A percentile compares a stretch with the other conserved stretches of the same genome.
Conservation (phyloP, 2,113 vertebrate genomes). For the Phaethon lepturus region DNA sequence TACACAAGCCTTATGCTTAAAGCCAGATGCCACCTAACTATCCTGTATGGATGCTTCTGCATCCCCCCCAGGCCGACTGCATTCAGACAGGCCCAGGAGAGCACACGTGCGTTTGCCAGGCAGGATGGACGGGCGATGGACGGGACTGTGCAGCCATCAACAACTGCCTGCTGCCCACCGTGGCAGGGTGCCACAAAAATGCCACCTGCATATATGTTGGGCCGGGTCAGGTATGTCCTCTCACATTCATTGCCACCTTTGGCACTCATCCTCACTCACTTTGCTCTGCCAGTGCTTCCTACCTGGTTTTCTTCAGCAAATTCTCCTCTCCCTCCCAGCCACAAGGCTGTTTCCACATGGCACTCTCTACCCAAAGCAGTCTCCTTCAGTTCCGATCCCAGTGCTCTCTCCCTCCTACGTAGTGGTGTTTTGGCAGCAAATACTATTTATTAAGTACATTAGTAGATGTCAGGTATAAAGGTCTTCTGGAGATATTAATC, state of each 20-base stretch:
- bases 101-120: slow-evolving; percentile 83
- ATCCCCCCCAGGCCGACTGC: slow-evolving; percentile 84
- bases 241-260: rapidly evolving
- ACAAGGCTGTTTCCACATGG: neutral
- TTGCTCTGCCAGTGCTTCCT: neutral
- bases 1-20: neutral
- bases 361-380: neutral
- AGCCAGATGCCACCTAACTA: neutral
- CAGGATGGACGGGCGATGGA: slow-evolving; percentile 86
- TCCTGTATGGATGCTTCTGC: neutral
- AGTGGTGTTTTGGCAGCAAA: neutral
- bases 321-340: neutral
- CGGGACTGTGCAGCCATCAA: slow-evolving; percentile 88
- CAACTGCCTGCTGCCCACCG: slow-evolving; percentile 78
- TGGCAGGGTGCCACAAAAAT: slow-evolving; percentile 82
- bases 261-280: neutral
- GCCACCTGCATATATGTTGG: slow-evolving; percentile 88
- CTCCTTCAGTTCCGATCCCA: neutral
- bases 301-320: neutral
- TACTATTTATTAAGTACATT: neutral
- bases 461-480: neutral
- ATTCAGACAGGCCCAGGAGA: slow-evolving; percentile 71
- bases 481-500: neutral
- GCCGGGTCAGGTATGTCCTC: slow-evolving; percentile 85
- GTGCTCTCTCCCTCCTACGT: rapidly evolving